Evolutionary conservation across 2,797 vertebrate species (phyloP).

Genomic region (Tinamus major): DNA sequence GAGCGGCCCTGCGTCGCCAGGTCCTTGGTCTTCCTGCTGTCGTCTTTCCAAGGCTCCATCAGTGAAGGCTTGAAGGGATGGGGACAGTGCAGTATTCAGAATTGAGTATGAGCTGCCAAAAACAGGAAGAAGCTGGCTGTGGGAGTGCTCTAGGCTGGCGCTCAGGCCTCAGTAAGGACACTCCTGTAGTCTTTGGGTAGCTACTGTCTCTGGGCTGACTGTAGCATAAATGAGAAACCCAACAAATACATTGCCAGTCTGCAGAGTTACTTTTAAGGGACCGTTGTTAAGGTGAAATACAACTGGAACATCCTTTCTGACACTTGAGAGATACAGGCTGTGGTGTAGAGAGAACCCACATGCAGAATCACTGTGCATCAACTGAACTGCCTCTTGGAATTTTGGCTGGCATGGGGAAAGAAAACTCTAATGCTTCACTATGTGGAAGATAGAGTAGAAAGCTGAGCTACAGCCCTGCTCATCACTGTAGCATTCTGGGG

Average conservation of each 20-base stretch:
- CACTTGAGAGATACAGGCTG: background rate
- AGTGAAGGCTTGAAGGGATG: constrained; percentile 73
- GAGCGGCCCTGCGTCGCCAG: constrained; percentile 82
- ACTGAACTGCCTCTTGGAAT: background rate
- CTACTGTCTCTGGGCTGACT: background rate
- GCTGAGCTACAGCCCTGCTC: background rate
- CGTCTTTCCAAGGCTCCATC: constrained; percentile 87
- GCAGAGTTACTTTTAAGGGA: too few relatives aligned
- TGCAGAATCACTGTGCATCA: background rate
- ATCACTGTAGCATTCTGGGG: background rate
- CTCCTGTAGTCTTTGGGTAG: background rate
- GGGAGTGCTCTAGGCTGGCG: background rate
- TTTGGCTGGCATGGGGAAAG: background rate
- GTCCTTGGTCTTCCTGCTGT: constrained; percentile 86
- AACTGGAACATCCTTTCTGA: background rate
- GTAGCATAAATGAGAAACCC: background rate
- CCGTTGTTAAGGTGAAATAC: background rate
- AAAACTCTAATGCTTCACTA: background rate
- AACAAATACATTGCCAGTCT: background rate
- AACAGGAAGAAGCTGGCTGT: background rate
- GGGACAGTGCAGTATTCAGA: constrained; percentile 83
- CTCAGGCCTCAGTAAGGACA: background rate
- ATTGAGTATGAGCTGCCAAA: constrained; percentile 91
- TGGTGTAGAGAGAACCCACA: background rate
- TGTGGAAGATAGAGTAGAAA: background rate